Evolutionary conservation across 2,113 vertebrate species (phyloP).

Genomic region (Platichthys stellatus): DNA sequence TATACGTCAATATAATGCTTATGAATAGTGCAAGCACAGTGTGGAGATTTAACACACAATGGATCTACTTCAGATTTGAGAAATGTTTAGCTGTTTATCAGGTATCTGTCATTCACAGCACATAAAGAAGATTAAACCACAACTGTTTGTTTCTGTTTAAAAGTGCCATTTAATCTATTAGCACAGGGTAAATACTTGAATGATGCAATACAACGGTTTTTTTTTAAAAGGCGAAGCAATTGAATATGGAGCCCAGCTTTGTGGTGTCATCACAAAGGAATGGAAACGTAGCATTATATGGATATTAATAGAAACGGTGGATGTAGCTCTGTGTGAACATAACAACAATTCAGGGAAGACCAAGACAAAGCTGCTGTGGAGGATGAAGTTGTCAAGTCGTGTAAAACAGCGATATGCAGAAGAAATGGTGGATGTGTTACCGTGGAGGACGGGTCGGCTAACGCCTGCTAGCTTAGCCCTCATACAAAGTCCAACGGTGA

Average conservation of each 20-base stretch:
- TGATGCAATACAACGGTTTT: not conserved
- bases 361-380: too few relatives aligned
- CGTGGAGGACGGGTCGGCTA: not conserved
- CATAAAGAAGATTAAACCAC: too few relatives aligned
- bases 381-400: not conserved
- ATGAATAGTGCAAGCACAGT: too few relatives aligned
- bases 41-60: too few relatives aligned
- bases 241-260: not conserved
- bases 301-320: not conserved
- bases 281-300: not conserved
- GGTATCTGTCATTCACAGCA: too few relatives aligned
- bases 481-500: constrained; percentile 4
- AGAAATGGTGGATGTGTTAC: not conserved
- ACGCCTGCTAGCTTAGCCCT: constrained; percentile 25
- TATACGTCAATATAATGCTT: too few relatives aligned
- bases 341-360: not conserved
- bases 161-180: too few relatives aligned
- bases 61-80: too few relatives aligned
- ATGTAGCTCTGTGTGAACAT: not conserved
- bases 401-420: not conserved
- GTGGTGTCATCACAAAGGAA: not conserved
- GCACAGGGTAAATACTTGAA: not conserved
- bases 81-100: too few relatives aligned
- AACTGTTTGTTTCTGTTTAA: too few relatives aligned
- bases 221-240: not conserved